phyloP scores from a whole-genome alignment of 1,140 invertebrate species.

The Vanessa atalanta region DNA sequence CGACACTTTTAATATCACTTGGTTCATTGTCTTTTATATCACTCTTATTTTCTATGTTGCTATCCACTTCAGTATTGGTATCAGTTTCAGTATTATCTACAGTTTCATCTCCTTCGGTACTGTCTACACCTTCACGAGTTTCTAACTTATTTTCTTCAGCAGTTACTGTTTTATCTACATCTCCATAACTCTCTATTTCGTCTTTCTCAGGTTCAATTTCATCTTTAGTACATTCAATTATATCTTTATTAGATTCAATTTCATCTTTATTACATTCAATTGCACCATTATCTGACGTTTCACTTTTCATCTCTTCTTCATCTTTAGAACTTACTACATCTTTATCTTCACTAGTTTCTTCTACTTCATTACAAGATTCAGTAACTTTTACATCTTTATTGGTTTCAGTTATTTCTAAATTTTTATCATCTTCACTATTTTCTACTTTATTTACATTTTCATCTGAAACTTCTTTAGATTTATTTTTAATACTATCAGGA shows the following conservation, averaged over 20 bases:
- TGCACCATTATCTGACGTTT: not conserved
- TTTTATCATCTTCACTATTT: conserved; percentile 21
- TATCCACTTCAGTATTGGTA: not conserved
- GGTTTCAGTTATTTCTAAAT: conserved; percentile 38
- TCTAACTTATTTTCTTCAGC: not conserved
- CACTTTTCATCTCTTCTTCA: not conserved
- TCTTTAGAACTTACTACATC: not conserved
- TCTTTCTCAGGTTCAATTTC: too few species aligned
- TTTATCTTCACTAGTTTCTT: not conserved
- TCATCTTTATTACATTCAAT: not conserved
- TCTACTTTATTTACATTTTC: conserved; percentile 35
- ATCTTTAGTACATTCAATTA: too few species aligned
- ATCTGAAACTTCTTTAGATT: conserved; percentile 46
- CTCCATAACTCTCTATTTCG: not conserved
- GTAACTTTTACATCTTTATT: not conserved
- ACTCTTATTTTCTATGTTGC: conserved; percentile 13
- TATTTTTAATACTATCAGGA: conserved; percentile 80
- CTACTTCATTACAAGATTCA: not conserved
- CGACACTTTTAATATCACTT: conserved; percentile 31
- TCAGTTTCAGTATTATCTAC: not conserved
- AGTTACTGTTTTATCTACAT: not conserved
- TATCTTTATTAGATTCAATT: not conserved
- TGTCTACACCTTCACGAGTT: not conserved
- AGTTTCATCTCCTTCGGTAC: not conserved
- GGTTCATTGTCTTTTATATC: conserved; percentile 52